Evolutionary conservation across 2,797 vertebrate species (phyloP).

Genomic region (Pteronotus mesoamericanus): DNA sequence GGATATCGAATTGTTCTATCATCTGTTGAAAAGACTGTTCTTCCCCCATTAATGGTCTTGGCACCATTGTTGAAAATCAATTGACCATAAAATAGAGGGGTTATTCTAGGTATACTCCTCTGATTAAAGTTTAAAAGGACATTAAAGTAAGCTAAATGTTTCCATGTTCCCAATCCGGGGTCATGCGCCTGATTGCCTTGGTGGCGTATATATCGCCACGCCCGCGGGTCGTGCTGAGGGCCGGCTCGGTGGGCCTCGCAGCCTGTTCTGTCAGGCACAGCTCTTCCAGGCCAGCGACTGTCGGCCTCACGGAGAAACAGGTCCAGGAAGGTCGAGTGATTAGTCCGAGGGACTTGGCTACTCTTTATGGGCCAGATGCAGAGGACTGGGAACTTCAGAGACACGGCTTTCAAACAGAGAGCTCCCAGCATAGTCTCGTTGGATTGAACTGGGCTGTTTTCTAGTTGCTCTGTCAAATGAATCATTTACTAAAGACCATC

Average conservation of each 20-base stretch:
- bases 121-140: neutral
- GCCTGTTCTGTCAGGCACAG: neutral
- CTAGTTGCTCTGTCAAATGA: neutral
- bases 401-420: neutral
- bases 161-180: neutral
- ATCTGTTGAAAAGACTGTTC: neutral
- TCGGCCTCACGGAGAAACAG: neutral
- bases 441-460: neutral
- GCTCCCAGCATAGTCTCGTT: neutral
- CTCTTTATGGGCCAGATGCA: neutral
- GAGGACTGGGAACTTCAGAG: neutral
- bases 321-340: neutral
- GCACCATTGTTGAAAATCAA: neutral
- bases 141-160: neutral
- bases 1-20: neutral
- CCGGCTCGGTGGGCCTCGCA: neutral
- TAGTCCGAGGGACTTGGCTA: no score
- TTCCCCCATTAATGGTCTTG: neutral
- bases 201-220: fast-evolving
- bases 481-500: neutral
- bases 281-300: neutral
- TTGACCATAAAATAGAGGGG: neutral
- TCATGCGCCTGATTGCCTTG: neutral
- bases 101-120: neutral
- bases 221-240: neutral